Conservation (phyloP, 2,797 vertebrate species). For the Schizopygopsis malacanthus region DNA sequence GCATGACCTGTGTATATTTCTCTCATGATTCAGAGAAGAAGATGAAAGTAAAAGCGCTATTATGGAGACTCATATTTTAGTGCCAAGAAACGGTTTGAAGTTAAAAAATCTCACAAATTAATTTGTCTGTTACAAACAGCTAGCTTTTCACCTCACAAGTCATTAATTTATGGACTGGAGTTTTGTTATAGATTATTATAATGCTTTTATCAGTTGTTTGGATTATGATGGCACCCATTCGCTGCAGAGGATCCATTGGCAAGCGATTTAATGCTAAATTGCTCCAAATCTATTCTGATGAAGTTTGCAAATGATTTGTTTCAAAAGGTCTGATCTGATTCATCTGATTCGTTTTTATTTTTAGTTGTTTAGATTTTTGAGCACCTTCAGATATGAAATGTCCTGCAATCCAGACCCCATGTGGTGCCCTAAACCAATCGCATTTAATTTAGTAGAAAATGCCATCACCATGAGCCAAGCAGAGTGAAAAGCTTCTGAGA, state of each 20-base stretch:
- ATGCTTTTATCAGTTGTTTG: neutral
- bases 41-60: too few relatives aligned
- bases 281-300: neutral
- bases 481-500: constrained; percentile 73
- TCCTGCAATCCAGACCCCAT: constrained; percentile 21
- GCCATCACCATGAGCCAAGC: constrained; percentile 71
- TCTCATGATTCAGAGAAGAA: too few relatives aligned
- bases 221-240: neutral
- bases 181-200: neutral
- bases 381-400: constrained; percentile 19
- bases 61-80: too few relatives aligned
- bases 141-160: neutral
- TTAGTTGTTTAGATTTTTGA: neutral
- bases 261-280: neutral
- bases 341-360: neutral
- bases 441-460: constrained; percentile 35
- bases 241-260: neutral
- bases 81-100: too few relatives aligned
- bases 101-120: neutral
- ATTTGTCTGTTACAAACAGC: neutral
- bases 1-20: neutral
- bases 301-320: neutral
- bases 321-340: constrained; percentile 7
- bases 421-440: constrained; percentile 8
- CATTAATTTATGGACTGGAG: neutral